phyloP scores from a whole-genome alignment of 37 sponge, comb jelly and placozoan species.

The Ephydatia muelleri region DNA sequence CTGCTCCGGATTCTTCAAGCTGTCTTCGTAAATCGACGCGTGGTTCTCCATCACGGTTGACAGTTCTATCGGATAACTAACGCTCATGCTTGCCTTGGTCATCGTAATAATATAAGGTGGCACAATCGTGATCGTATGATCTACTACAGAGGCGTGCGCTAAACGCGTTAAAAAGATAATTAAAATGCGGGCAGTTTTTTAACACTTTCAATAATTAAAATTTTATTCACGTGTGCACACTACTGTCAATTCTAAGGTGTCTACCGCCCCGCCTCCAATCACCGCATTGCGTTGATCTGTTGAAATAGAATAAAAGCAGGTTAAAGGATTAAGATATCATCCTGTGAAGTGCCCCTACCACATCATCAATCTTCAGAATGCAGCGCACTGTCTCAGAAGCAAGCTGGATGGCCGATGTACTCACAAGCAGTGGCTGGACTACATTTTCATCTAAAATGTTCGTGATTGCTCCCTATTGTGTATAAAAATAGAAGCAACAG shows the following conservation, averaged over 20 bases:
- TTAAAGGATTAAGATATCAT: neutral
- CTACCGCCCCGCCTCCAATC: neutral
- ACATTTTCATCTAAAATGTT: conserved; percentile 98
- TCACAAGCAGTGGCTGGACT: conserved; percentile 94
- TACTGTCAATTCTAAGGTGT: too few relatives aligned
- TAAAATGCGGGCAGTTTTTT: too few relatives aligned
- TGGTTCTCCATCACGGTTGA: conserved; percentile 45
- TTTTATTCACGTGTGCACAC: neutral
- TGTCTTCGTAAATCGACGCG: conserved; percentile 65
- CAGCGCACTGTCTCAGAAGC: conserved; percentile 96
- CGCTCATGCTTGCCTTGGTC: neutral
- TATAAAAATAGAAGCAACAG: neutral
- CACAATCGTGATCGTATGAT: neutral
- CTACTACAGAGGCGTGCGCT: neutral
- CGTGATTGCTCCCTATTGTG: conserved; percentile 81
- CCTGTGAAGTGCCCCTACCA: conserved; percentile 55
- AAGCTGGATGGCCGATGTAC: conserved; percentile 87
- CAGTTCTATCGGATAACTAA: conserved; percentile 62
- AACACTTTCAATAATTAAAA: neutral
- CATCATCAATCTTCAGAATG: conserved; percentile 98
- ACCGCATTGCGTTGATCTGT: neutral
- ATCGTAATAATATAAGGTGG: too few relatives aligned
- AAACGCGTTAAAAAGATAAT: neutral
- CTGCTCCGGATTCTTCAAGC: conserved; percentile 69
- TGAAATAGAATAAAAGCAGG: neutral